Conservation (phyloP, 1,140 invertebrate species). For the Carposina sasakii region DNA sequence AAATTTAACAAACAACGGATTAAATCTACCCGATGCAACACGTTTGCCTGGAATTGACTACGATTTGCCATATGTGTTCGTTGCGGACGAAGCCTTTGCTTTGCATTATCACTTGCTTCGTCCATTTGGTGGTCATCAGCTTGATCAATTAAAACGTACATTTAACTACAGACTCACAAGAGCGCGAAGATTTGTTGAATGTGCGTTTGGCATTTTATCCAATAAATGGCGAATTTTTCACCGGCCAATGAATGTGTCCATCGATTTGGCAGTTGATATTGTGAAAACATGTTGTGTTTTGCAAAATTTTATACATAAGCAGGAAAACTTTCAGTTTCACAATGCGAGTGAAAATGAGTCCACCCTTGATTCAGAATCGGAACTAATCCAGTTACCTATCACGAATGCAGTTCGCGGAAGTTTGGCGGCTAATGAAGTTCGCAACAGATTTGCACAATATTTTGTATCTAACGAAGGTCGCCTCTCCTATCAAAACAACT, state of each 20-base stretch:
- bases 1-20: constrained; percentile 6
- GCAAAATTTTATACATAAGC: constrained; percentile 23
- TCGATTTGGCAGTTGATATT: constrained; percentile 9
- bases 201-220: constrained; percentile 15
- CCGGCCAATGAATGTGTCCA: constrained; percentile 12
- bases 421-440: constrained; percentile 23
- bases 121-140: constrained; percentile 22
- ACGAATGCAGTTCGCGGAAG: constrained; percentile 21
- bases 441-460: constrained; percentile 10
- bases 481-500: constrained; percentile 12
- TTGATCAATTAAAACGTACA: constrained; percentile 4
- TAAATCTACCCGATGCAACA: not conserved
- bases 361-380: constrained; percentile 25
- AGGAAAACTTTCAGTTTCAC: constrained; percentile 25
- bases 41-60: not conserved
- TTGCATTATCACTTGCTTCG: not conserved
- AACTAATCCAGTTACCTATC: constrained; percentile 23
- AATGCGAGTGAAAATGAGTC: constrained; percentile 30
- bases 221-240: constrained; percentile 18
- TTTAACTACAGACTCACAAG: constrained; percentile 10
- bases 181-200: constrained; percentile 13
- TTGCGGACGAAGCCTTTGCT: not conserved
- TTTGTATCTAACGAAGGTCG: constrained; percentile 11
- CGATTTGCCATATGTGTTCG: not conserved
- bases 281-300: constrained; percentile 16